Conservation (phyloP, 2,797 vertebrate genomes). For the Molothrus ater region DNA sequence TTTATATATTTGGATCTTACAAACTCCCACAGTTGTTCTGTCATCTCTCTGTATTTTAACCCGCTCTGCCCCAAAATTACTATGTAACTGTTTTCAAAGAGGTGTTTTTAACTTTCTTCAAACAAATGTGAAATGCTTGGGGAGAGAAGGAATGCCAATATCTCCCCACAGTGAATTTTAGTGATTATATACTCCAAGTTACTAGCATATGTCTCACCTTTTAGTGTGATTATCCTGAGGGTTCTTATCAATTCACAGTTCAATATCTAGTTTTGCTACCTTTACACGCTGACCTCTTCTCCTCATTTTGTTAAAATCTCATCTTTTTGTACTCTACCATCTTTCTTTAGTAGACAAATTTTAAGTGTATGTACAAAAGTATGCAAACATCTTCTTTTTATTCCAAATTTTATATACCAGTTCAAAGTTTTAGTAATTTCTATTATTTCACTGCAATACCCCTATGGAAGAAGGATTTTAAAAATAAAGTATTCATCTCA, state of each 20-base stretch:
- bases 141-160: not conserved
- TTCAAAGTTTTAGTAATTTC: not conserved
- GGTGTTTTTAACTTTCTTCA: not conserved
- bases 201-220: not conserved
- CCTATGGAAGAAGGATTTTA: not conserved
- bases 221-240: not conserved
- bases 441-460: not conserved
- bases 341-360: not conserved
- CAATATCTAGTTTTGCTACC: not conserved
- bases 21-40: not conserved
- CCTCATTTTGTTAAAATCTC: not conserved
- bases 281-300: not conserved
- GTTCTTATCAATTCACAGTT: not conserved
- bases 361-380: not conserved
- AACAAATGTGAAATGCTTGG: not conserved
- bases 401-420: not conserved
- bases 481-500: not conserved
- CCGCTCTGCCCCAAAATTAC: not conserved
- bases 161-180: not conserved
- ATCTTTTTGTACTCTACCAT: not conserved
- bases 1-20: not conserved
- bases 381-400: not conserved
- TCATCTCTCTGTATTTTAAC: not conserved
- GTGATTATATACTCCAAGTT: not conserved
- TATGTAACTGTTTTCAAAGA: not conserved